A percentile compares a stretch with the other conserved stretches of the same genome.
Evolutionary conservation across 2,888 invertebrate genomes (phyloP).

Genomic region (Colletes collaris): DNA sequence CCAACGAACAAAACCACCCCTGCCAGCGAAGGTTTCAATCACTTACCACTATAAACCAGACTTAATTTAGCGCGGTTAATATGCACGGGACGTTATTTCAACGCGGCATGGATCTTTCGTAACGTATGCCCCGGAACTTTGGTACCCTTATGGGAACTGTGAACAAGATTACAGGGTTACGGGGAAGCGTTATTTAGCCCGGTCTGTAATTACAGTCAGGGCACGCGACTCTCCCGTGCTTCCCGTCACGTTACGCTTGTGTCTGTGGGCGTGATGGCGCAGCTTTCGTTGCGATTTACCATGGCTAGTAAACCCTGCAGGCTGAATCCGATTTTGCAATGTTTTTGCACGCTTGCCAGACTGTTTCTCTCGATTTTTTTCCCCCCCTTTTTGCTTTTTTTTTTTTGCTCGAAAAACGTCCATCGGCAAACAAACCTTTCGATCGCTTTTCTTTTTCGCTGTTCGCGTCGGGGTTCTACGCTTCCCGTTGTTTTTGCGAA

Average conservation of each 20-base stretch:
- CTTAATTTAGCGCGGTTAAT: conserved; percentile 41
- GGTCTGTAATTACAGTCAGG: conserved; percentile 49
- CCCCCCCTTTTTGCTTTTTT: neutral
- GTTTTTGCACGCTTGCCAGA: conserved; percentile 16
- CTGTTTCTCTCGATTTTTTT: neutral
- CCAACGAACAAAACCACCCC: neutral
- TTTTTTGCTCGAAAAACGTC: neutral
- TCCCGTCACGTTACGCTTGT: neutral
- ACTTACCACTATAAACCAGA: conserved; percentile 30
- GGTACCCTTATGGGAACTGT: conserved; percentile 48
- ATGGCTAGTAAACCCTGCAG: neutral
- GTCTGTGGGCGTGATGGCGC: neutral
- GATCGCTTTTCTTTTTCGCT: conserved; percentile 5
- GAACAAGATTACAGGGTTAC: conserved; percentile 47
- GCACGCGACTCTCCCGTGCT: conserved; percentile 41
- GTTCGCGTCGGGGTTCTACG: neutral
- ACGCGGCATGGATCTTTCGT: conserved; percentile 31
- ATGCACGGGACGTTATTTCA: conserved; percentile 25
- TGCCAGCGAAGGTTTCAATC: conserved; percentile 29
- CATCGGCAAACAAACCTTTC: neutral
- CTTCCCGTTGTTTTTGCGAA: neutral
- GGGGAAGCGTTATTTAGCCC: conserved; percentile 52
- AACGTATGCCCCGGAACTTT: conserved; percentile 40
- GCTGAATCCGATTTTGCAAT: conserved; percentile 19
- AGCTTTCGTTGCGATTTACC: conserved; percentile 27